Conservation (phyloP, 2,888 invertebrate species). For the Dasysyrphus albostriatus region DNA sequence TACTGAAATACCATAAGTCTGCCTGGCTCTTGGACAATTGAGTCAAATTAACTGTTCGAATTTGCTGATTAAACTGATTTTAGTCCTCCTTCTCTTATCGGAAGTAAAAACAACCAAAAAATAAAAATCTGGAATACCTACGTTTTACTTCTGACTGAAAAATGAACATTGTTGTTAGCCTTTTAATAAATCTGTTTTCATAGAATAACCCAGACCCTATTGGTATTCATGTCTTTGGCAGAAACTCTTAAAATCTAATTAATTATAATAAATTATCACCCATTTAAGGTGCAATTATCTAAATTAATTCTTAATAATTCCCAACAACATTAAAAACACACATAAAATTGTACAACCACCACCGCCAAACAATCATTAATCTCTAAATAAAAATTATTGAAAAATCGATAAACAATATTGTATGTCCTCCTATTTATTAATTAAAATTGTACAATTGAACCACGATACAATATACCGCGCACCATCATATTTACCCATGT, state of each 20-base stretch:
- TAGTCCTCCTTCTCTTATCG: too few relatives aligned
- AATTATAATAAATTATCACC: constrained; percentile 58
- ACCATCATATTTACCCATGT: not conserved
- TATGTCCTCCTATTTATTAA: constrained; percentile 45
- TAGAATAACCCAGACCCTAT: not conserved
- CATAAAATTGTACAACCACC: constrained; percentile 30
- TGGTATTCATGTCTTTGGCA: constrained; percentile 2
- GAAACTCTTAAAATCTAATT: constrained; percentile 51
- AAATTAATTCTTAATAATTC: constrained; percentile 64
- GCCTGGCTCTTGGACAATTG: too few relatives aligned
- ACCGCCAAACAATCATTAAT: constrained; percentile 38
- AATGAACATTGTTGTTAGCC: not conserved
- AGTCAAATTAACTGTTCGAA: too few relatives aligned
- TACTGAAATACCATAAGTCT: too few relatives aligned
- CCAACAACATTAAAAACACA: not conserved
- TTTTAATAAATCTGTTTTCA: not conserved
- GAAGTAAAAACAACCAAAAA: too few relatives aligned
- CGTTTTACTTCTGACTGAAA: too few relatives aligned
- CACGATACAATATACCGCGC: not conserved
- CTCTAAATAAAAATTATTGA: constrained; percentile 53
- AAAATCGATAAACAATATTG: constrained; percentile 64
- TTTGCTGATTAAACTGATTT: too few relatives aligned
- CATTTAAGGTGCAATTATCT: constrained; percentile 61
- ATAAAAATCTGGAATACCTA: too few relatives aligned
- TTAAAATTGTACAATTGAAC: constrained; percentile 40